Evolutionary conservation across 2,113 vertebrate genomes (phyloP).

Genomic region (Semnopithecus entellus): DNA sequence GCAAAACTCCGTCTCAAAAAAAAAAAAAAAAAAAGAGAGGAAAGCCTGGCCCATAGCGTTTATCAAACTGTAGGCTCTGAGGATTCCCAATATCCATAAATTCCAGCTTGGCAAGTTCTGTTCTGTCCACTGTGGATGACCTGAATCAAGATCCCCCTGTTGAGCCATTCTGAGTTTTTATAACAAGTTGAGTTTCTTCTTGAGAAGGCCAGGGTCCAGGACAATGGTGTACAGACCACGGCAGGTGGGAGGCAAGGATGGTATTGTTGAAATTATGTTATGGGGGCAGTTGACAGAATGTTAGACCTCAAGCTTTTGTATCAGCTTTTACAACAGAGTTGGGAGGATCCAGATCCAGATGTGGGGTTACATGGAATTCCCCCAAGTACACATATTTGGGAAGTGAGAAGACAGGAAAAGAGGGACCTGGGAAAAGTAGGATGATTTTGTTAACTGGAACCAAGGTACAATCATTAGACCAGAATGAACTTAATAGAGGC

Average conservation of each 20-base stretch:
- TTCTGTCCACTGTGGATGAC: not conserved
- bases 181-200: not conserved
- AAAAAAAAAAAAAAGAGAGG: too few species aligned
- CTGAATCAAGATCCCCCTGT: not conserved
- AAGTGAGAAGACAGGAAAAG: not conserved
- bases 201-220: not conserved
- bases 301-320: conserved; percentile 26
- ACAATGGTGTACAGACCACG: not conserved
- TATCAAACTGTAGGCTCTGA: not conserved
- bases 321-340: not conserved
- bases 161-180: not conserved
- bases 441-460: conserved; percentile 40
- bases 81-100: not conserved
- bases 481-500: conserved; percentile 14
- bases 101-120: not conserved
- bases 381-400: not conserved
- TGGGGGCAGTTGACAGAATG: not conserved
- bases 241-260: not conserved
- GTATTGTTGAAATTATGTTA: not conserved
- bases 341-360: not conserved
- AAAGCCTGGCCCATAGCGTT: not conserved
- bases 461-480: conserved; percentile 55
- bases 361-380: not conserved
- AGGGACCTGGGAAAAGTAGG: not conserved
- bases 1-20: too few species aligned